Conservation (phyloP, 2,113 vertebrate species). For the Burhinus bistriatus region DNA sequence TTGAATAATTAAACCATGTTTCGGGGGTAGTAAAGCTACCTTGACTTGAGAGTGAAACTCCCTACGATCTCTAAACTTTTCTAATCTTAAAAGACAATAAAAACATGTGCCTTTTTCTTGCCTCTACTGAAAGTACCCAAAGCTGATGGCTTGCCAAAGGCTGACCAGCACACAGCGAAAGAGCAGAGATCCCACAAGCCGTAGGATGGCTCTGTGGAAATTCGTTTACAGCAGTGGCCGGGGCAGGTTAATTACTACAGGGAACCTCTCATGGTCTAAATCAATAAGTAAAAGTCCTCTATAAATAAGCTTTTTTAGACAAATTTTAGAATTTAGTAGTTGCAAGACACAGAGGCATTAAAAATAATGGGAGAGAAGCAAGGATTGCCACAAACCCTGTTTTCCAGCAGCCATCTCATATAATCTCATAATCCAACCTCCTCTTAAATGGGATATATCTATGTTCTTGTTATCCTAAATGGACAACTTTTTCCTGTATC, state of each 20-base stretch:
- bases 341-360: neutral
- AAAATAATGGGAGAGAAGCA: neutral
- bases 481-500: neutral
- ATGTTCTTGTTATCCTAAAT: neutral
- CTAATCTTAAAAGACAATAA: neutral
- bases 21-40: neutral
- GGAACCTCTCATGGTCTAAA: neutral
- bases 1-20: neutral
- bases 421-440: accelerated
- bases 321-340: neutral
- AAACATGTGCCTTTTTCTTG: neutral
- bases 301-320: neutral
- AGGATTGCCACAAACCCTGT: neutral
- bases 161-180: neutral
- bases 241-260: neutral
- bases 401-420: neutral
- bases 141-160: neutral
- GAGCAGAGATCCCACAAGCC: neutral
- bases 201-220: neutral
- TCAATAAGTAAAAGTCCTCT: neutral
- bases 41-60: neutral
- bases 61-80: neutral
- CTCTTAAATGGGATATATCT: neutral
- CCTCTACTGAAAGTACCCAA: neutral
- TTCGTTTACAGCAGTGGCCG: neutral